These are phyloP conservation scores for Erethizon dorsatum DNA, from an alignment of 2,797 vertebrate species.

Conservation along the genomic window DNA sequence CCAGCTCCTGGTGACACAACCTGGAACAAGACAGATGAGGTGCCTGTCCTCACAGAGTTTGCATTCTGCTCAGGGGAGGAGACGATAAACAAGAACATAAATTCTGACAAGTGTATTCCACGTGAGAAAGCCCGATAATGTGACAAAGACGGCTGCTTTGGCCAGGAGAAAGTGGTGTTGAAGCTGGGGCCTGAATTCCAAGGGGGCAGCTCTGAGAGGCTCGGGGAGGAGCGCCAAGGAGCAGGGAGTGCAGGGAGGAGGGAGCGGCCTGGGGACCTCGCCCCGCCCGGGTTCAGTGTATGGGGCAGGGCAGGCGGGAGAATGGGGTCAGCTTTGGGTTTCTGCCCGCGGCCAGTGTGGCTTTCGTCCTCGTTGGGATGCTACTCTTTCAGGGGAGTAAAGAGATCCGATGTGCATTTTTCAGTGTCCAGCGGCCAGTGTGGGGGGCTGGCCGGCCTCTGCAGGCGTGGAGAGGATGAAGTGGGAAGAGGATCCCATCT, in stretches of 20 bases:
- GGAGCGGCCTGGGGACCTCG: not conserved
- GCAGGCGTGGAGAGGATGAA: not conserved
- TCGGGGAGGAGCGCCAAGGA: not conserved
- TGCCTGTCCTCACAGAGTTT: not conserved
- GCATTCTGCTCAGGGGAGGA: not conserved
- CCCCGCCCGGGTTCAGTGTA: fast-evolving
- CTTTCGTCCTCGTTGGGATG: no score
- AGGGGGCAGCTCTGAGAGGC: not conserved
- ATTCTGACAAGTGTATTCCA: not conserved
- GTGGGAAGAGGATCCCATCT: no score
- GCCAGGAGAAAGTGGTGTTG: not conserved
- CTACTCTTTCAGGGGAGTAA: not conserved
- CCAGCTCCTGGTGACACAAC: not conserved
- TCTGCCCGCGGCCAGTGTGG: not conserved
- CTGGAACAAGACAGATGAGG: not conserved
- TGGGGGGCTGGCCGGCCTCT: not conserved
- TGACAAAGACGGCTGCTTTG: not conserved
- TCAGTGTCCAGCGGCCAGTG: not conserved
- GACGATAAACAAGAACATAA: not conserved
- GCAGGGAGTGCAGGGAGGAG: not conserved
- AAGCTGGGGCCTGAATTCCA: not conserved
- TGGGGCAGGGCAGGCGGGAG: fast-evolving
- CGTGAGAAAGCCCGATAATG: not conserved
- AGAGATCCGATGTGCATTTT: not conserved
- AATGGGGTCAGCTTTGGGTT: not conserved